Percentiles rank a stretch among this genome's conserved stretches.
These are phyloP conservation scores for Lepidothrix coronata DNA, from an alignment of 2,113 vertebrate genomes.

Conservation along the genomic window DNA sequence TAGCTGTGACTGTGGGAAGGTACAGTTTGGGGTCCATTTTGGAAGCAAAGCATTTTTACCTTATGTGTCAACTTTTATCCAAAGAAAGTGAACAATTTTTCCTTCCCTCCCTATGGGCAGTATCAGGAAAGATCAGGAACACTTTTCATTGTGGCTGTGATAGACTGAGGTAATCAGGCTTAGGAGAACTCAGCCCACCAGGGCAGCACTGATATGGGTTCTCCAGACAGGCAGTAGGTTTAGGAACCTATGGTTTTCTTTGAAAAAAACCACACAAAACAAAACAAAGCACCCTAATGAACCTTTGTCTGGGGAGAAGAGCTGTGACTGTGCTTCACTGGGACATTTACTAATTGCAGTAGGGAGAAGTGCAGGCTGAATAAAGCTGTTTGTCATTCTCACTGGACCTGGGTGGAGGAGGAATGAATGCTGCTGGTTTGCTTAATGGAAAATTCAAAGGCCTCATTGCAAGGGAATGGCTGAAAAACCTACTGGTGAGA, in stretches of 20 bases:
- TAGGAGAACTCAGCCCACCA: background rate
- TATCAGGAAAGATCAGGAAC: background rate
- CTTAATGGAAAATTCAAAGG: background rate
- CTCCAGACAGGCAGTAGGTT: background rate
- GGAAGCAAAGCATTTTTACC: background rate
- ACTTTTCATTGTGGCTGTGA: background rate
- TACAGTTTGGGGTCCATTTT: background rate
- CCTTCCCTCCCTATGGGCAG: background rate
- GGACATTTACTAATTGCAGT: background rate
- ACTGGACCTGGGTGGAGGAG: background rate
- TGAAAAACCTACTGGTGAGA: background rate
- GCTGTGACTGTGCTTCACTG: background rate
- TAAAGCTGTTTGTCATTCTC: background rate
- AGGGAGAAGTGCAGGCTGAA: background rate
- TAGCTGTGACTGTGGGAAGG: background rate
- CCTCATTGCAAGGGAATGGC: background rate
- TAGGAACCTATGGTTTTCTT: background rate
- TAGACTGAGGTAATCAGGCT: background rate
- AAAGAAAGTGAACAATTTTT: background rate
- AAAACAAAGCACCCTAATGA: background rate
- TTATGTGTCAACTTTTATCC: background rate
- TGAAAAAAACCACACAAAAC: accelerated
- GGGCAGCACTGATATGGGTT: background rate
- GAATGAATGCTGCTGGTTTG: background rate
- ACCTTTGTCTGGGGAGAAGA: background rate